Percentiles rank a stretch among this genome's conserved stretches.
phyloP scores from a whole-genome alignment of 2,113 vertebrate species.

The Thymallus thymallus region DNA sequence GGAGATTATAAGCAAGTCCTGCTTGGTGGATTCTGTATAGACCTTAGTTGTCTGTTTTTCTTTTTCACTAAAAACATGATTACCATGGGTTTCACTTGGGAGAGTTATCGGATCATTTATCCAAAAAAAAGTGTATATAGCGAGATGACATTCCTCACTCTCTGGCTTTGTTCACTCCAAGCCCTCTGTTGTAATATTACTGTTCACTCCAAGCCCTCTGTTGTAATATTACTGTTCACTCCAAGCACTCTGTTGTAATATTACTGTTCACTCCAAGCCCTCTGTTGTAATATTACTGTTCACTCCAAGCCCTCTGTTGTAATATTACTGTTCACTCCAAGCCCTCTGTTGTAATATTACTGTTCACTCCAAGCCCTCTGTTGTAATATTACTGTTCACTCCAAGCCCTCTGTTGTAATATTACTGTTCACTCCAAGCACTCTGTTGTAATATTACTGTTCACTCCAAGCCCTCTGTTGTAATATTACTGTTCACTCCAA shows the following conservation, averaged over 20 bases:
- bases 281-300: conserved; percentile 1
- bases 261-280: conserved; percentile 16
- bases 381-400: conserved; percentile 9
- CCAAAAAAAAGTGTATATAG: conserved; percentile 32
- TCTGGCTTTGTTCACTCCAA: conserved; percentile 29
- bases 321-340: conserved; percentile 9
- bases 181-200: too few relatives aligned
- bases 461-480: background rate
- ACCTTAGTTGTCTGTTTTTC: background rate
- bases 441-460: too few relatives aligned
- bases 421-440: too few relatives aligned
- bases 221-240: background rate
- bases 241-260: too few relatives aligned
- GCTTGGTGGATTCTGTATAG: background rate
- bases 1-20: background rate
- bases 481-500: conserved; percentile 9
- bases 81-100: conserved; percentile 17
- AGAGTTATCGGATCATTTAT: conserved; percentile 48
- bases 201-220: conserved; percentile 12
- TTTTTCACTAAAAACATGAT: background rate
- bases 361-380: conserved; percentile 8
- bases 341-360: too few relatives aligned
- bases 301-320: background rate
- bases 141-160: conserved; percentile 39
- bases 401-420: background rate